phyloP scores from a whole-genome alignment of 2,888 invertebrate genomes.

The Aporophyla nigra region DNA sequence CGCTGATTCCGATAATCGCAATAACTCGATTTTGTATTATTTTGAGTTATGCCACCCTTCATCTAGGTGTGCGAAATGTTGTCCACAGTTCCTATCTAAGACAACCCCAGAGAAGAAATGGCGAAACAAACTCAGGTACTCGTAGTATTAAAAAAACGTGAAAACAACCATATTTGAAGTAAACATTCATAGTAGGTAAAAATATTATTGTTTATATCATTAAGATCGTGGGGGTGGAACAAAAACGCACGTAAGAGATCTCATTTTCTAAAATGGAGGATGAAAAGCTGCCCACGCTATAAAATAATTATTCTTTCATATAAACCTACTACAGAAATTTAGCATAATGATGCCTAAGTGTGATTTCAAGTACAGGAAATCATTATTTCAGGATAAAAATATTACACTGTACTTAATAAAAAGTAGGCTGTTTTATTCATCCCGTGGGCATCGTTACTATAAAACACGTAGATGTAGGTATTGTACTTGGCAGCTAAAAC shows the following conservation, averaged over 20 bases:
- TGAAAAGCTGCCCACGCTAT: background rate
- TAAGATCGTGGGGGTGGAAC: background rate
- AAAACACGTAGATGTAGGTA: background rate
- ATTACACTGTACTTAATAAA: background rate
- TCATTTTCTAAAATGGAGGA: background rate
- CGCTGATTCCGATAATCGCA: too few species aligned
- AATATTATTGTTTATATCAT: background rate
- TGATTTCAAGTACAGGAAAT: conserved; percentile 14
- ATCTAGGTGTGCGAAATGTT: too few species aligned
- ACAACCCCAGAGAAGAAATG: background rate
- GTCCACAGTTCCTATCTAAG: too few species aligned
- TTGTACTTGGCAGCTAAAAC: background rate
- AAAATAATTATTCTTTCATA: conserved; percentile 9
- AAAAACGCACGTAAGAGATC: background rate
- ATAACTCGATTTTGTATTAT: too few species aligned
- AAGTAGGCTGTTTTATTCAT: background rate
- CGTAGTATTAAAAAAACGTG: too few species aligned
- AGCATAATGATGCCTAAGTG: background rate
- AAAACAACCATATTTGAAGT: background rate
- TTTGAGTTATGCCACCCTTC: too few species aligned
- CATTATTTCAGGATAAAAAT: conserved; percentile 1
- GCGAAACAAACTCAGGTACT: background rate
- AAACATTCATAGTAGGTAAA: background rate
- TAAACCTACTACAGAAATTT: background rate
- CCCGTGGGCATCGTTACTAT: background rate